Conservation (phyloP, 2,797 vertebrate genomes). For the Tragopan temminckii region DNA sequence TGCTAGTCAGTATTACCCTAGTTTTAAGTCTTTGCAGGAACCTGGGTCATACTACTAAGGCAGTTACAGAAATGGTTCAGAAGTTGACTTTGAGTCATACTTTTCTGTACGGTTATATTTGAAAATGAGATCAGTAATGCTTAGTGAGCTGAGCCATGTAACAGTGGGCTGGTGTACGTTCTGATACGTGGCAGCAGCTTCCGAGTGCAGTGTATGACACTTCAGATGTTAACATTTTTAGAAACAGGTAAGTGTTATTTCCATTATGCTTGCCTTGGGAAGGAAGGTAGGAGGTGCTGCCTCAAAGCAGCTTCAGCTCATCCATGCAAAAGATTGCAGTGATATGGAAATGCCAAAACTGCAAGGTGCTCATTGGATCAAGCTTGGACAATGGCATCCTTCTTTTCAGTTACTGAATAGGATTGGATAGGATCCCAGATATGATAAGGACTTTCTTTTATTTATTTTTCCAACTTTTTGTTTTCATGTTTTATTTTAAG, state of each 20-base stretch:
- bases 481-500: neutral
- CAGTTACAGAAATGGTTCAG: neutral
- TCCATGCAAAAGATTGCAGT: neutral
- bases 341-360: rapidly evolving
- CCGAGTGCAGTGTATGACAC: rapidly evolving
- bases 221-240: neutral
- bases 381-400: neutral
- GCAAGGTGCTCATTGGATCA: neutral
- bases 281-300: neutral
- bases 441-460: neutral
- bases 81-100: neutral
- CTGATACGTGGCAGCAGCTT: neutral
- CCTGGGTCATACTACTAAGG: neutral
- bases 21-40: neutral
- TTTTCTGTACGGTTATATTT: rapidly evolving
- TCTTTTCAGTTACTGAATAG: neutral
- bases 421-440: neutral
- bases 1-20: neutral
- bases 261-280: neutral
- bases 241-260: neutral
- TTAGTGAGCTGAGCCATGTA: neutral
- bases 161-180: rapidly evolving
- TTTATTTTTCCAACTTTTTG: neutral
- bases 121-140: neutral
- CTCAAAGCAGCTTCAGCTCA: too few relatives aligned